Evolutionary conservation across 2,888 invertebrate species (phyloP), one percentile per base, ranked within the genome.

Genomic region (Dicycla oo): DNA sequence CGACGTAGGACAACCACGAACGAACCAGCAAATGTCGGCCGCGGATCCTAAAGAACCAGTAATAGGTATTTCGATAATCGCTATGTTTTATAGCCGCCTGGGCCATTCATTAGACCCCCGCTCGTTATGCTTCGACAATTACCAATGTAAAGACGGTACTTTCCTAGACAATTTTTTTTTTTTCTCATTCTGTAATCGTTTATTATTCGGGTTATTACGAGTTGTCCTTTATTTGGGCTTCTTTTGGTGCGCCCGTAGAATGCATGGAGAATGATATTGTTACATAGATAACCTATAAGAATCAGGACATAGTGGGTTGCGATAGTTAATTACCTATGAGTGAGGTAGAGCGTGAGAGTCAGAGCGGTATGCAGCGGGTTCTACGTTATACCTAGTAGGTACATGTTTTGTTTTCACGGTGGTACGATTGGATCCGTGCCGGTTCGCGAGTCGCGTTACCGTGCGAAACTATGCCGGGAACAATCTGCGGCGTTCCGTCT

Each of bases 381-480:
- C 63, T 75, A 69, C 62, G 75, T 72, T 84, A 68, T 53, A 30
- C n/a, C 15, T 53, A 53, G 72, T 71, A 70, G 10, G 11, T 67
- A 67, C 81, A 84, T 80, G 86, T 82, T 84, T 80, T 80, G 84
- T 86, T 86, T 84, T 83, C 81, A 82, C 75, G 69, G 69, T 67
- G 75, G 69, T 78, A 82, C 75, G 82, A 86, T 85, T 80, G 72
- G 76, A 86, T 81, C 87, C 88, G 89, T 89, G 89, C 87, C 88
- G 86, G 84, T 86, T 85, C 87, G 75, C 83, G 78, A 82, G 63
- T 93, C 92, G 83, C 84, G 88, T 93, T 93, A 91, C 91, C 94
- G 94, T 94, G 94, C 91, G 94, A 94, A 94, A 92, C 88, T 92
- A 93, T 92, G 92, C 87, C 87, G 81, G 71, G 82, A 84, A 89